Evolutionary conservation across 2,113 vertebrate species (phyloP), one percentile per base, ranked within the genome.

Genomic region (Callionymus lyra): DNA sequence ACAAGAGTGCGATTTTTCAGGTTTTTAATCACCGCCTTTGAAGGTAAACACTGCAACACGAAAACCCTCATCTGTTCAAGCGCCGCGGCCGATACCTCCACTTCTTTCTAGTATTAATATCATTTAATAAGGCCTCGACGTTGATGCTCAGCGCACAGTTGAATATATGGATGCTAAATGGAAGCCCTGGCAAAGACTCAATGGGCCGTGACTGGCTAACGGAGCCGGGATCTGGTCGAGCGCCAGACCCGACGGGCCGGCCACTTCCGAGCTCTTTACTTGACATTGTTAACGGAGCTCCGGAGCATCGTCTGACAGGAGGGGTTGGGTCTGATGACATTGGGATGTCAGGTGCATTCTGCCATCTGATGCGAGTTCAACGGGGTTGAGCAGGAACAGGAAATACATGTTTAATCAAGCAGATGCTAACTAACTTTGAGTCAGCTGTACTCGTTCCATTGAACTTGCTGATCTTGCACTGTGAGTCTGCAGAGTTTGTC

Each of bases 121-220:
- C 40, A 17, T 61, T 59, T 57, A 61, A 63, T 54, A 61, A 42
- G 17, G 50, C 44, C 34, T 34, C 43, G 37, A 43, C 41, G 51
- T 61, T 54, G 56, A 42, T 56, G 64, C 41, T 56, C 44, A 47
- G 16, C 46, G 62, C 57, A 64, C 47, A 34, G 33, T 48, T 46
- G 54, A 32, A 56, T 50, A 68, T 57, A 12, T 18, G 35, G 43
- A 43, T 50, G 57, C 44, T 57, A 31, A 79, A 71, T 73, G 69
- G 66, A 62, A 58, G 14, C 15, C 17, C 63, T 72, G 61, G 66
- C 55, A 65, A 21, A 16, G n/a, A 47, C 53, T 73, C 58, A 66
- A 50, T 31, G 38, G 56, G 44, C 27, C 44, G 56, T 41, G 32
- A 50, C 38, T 50, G 33, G 34, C 56, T 53, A 44, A 66, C 17